Evolutionary conservation across 2,797 vertebrate species (phyloP), one percentile per base, ranked within the genome.

Genomic region (Diceros bicornis): DNA sequence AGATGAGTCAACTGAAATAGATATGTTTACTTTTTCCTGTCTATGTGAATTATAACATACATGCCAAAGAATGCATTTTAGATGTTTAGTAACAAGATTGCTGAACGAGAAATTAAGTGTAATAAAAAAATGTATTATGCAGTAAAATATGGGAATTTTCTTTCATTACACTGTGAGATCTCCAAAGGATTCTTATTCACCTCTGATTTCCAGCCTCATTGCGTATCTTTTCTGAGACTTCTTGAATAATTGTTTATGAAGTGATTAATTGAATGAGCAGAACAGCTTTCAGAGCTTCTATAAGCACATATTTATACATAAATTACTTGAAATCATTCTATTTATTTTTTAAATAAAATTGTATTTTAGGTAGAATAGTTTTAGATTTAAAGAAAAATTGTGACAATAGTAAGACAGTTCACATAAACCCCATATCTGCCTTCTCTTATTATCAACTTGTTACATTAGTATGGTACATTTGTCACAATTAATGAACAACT

Each of bases 1-100:
- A 95, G 64, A 74, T 82, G n/a, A 92, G 47, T 78, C 16, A 94
- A 83, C 16, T 83, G n/a, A 79, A 92, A 89, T 64, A 62, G 8
- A 37, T 79, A 32, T 64, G 17, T 50, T 89, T 57, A 68, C 37
- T 77, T 66, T 66, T 66, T 50, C 12, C 4, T 25, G 11, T 50
- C 47, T 93, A 74, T 75, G 6, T 74, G 11, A 11, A 57, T 71
- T 59, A 0, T 71, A 66, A 95, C 94, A 74, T 59, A 44, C 2
- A 18, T 64, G 14, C 37, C n/a, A 50, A 82, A 79, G 18, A 59
- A 44, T 87, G 0, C 20, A 50, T 64, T 68, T 94, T 32, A 55
- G 10, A 41, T 50, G 13, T 85, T 71, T 94, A 32, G 14, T 57
- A 79, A 27, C 79, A 96, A 77, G 20, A 83, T 37, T 69, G 16